A percentile compares a stretch with the other conserved stretches of the same genome.
Evolutionary conservation across 2,888 invertebrate genomes (phyloP).

Genomic region (Ceriagrion tenellum): DNA sequence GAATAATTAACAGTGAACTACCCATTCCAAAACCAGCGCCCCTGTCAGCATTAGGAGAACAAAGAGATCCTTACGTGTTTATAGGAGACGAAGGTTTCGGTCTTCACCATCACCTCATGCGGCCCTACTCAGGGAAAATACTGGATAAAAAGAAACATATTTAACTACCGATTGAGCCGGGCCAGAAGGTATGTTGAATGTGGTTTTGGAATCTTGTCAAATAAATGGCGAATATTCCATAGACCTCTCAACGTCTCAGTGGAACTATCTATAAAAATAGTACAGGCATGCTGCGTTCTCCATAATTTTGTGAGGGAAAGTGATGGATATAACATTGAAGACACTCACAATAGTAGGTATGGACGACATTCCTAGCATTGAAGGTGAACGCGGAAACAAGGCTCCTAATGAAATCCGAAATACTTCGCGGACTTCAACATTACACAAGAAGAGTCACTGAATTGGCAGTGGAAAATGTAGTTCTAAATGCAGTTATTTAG

Average conservation of each 20-base stretch:
- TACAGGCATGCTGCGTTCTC: background rate
- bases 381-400: no score
- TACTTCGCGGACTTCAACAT: no score
- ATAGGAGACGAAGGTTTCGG: slow-evolving; percentile 74
- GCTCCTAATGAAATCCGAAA: no score
- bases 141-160: slow-evolving; percentile 72
- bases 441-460: no score
- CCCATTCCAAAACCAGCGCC: background rate
- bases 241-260: slow-evolving; percentile 71
- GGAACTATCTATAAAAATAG: slow-evolving; percentile 25
- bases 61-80: slow-evolving; percentile 75
- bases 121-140: slow-evolving; percentile 73
- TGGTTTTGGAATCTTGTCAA: slow-evolving; percentile 75
- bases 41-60: background rate
- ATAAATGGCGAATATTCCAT: slow-evolving; percentile 74
- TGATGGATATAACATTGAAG: background rate
- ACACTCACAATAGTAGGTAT: background rate
- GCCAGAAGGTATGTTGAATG: slow-evolving; percentile 74
- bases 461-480: no score
- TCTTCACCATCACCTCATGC: slow-evolving; percentile 72
- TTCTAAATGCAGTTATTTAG: no score
- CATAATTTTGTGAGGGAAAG: slow-evolving; percentile 25
- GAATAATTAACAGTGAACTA: background rate
- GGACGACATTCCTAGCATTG: background rate
- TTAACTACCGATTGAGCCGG: slow-evolving; percentile 73